Percentiles rank a stretch among this genome's conserved stretches.
Conservation (phyloP, 2,888 invertebrate genomes). For the Volucella inanis region DNA sequence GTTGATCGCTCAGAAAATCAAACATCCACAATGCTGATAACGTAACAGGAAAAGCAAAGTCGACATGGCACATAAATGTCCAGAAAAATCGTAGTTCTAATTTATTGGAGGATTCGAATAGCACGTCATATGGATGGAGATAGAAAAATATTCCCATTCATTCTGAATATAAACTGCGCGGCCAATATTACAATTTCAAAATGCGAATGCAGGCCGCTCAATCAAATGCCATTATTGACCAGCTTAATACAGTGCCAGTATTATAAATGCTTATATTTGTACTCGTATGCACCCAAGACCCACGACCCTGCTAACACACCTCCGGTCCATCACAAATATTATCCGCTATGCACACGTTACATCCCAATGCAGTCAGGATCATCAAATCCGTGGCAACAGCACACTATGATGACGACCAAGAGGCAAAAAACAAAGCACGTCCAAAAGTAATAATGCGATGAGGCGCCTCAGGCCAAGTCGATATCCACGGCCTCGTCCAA, state of each 20-base stretch:
- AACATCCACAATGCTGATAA: not conserved
- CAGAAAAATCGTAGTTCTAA: constrained; percentile 40
- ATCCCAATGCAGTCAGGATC: constrained; percentile 5
- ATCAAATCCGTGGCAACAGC: not conserved
- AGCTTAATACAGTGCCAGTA: constrained; percentile 58
- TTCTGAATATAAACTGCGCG: constrained; percentile 30
- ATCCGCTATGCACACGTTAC: constrained; percentile 59
- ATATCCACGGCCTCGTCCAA: constrained; percentile 54
- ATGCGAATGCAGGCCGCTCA: constrained; percentile 62
- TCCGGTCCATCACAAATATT: constrained; percentile 68
- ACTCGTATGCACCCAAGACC: constrained; percentile 22
- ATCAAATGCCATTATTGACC: constrained; percentile 67
- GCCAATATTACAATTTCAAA: constrained; percentile 60
- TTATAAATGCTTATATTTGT: constrained; percentile 59
- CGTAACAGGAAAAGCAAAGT: constrained; percentile 20
- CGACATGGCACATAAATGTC: constrained; percentile 12
- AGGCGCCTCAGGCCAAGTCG: constrained; percentile 49
- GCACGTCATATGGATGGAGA: not conserved
- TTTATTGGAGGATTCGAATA: constrained; percentile 36
- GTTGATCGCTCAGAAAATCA: not conserved
- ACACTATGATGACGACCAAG: not conserved
- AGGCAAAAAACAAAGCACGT: constrained; percentile 51
- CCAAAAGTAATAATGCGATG: constrained; percentile 71
- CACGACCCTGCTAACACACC: constrained; percentile 43
- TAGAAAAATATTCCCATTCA: constrained; percentile 34